Evolutionary conservation across 1,140 invertebrate genomes (phyloP), one percentile per base, ranked within the genome.

Genomic region (Gonioctena quinquepunctata): DNA sequence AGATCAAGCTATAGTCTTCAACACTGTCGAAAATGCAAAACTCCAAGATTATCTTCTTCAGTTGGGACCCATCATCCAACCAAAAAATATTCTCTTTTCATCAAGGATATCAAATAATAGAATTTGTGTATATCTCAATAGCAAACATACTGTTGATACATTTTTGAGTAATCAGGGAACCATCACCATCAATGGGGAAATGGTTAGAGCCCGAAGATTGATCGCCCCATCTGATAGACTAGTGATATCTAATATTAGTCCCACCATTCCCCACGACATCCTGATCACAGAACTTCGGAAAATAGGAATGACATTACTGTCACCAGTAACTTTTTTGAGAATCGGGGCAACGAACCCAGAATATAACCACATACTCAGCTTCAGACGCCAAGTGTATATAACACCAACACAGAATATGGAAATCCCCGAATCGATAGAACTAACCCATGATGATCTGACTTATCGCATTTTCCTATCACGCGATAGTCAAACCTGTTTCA

Each of bases 101-200:
- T 60, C 67, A 23, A 27, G 26, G 56, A 28, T 50, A 33, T 66
- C 65, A 42, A 69, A 63, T 56, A 64, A 52, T n/a, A n/a, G 13
- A 33, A 75, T 60, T 7, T 60, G 57, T 60, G 26, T 60, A 8
- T 60, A 60, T 60, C 22, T 68, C 52, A 65, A 66, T 66, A 76
- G 69, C 71, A 71, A 73, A 69, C 61, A 73, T 67, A 75, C 73
- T 73, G 72, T 75, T 70, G 74, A 42, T 13, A 42, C 2, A 42
- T 42, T 42, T n/a, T 13, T 42, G 33, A 42, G n/a, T n/a, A 42
- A 42, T n/a, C 70, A 75, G 59, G 68, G 68, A 54, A 72, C 70
- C 69, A 72, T 69, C 72, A 18, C 6, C 6, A 49, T 70, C 66
- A 70, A 72, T 70, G 70, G 64, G 48, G 66, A 18, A 26, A 27